These are phyloP conservation scores for Athene noctua DNA, from an alignment of 2,113 vertebrate species.

Conservation along the genomic window DNA sequence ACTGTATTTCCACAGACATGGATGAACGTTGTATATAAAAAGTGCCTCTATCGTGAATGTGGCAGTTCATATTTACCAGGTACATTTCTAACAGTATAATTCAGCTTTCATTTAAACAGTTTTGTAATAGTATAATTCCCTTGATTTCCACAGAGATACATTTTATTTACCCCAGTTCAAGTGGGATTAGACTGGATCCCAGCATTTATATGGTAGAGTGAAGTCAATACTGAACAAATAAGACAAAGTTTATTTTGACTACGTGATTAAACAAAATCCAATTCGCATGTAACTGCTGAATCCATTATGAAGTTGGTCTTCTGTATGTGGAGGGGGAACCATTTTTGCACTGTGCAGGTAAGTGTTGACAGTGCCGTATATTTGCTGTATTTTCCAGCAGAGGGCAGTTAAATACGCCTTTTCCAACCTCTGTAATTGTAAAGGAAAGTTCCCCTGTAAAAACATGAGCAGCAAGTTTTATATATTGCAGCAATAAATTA, in stretches of 20 bases:
- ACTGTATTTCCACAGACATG: background rate
- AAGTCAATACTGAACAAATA: background rate
- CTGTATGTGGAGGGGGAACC: background rate
- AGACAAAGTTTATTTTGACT: background rate
- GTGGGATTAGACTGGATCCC: background rate
- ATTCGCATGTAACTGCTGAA: background rate
- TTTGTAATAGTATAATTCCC: background rate
- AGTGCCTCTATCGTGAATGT: background rate
- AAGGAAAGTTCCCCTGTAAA: background rate
- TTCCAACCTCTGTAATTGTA: background rate
- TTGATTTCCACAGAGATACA: background rate
- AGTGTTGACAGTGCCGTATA: background rate
- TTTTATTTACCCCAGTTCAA: background rate
- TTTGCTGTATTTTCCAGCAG: conserved; percentile 36
- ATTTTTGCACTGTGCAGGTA: background rate
- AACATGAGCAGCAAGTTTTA: background rate
- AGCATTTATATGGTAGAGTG: background rate
- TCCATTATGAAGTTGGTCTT: background rate
- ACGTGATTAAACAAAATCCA: background rate
- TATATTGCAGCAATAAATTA: background rate
- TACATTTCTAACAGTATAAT: background rate
- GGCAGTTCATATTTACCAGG: background rate
- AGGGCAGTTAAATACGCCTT: conserved; percentile 31
- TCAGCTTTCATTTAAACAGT: background rate
- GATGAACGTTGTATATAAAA: too few relatives aligned